Conservation (phyloP, 1,140 invertebrate genomes). For the Hydropsyche tenuis region DNA sequence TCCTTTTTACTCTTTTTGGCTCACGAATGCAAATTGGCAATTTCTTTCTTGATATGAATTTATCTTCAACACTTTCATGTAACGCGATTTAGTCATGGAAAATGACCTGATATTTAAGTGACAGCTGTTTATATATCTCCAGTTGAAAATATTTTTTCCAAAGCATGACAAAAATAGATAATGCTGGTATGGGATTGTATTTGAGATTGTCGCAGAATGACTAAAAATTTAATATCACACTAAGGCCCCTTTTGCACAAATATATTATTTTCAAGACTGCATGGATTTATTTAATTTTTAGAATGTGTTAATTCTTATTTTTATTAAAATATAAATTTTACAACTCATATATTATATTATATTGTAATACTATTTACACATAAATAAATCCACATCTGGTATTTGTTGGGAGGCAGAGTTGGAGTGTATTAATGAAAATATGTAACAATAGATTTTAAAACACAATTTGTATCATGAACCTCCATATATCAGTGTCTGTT, state of each 20-base stretch:
- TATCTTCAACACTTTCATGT: constrained; percentile 24
- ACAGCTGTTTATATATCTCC: constrained; percentile 33
- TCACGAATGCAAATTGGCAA: constrained; percentile 46
- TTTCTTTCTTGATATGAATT: constrained; percentile 31
- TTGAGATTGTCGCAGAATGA: constrained; percentile 50
- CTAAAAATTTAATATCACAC: constrained; percentile 47
- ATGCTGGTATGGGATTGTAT: constrained; percentile 48
- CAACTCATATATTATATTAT: too few relatives aligned
- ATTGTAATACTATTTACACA: constrained; percentile 38
- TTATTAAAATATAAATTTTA: constrained; percentile 2
- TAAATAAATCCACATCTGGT: constrained; percentile 44
- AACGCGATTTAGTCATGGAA: constrained; percentile 43
- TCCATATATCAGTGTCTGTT: neutral
- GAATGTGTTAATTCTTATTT: constrained; percentile 49
- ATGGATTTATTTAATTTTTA: constrained; percentile 49
- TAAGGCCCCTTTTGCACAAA: constrained; percentile 48
- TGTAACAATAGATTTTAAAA: constrained; percentile 10
- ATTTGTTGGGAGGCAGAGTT: constrained; percentile 41
- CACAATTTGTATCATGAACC: constrained; percentile 21
- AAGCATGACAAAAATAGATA: constrained; percentile 48
- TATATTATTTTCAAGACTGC: constrained; percentile 46
- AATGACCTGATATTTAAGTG: constrained; percentile 33
- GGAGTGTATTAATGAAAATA: constrained; percentile 40
- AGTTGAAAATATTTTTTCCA: constrained; percentile 34
- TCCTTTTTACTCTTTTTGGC: constrained; percentile 45